A percentile compares a stretch with the other conserved stretches of the same genome.
These are phyloP conservation scores for Samia ricini DNA, from an alignment of 1,140 invertebrate genomes.

Conservation along the genomic window DNA sequence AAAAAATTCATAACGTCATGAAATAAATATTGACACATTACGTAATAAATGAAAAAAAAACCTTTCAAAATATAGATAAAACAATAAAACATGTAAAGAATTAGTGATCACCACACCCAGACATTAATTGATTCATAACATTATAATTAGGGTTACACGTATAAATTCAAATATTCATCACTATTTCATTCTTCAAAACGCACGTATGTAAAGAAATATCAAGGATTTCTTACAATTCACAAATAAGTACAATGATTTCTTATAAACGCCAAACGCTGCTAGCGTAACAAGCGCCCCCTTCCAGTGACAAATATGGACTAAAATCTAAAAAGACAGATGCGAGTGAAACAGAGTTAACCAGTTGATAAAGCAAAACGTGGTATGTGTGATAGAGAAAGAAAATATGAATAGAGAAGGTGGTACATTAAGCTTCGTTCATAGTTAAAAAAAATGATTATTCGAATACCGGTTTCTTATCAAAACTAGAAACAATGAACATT, in stretches of 20 bases:
- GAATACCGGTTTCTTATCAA: conserved; percentile 61
- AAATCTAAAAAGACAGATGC: conserved; percentile 38
- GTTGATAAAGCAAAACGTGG: conserved; percentile 7
- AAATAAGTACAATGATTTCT: conserved; percentile 22
- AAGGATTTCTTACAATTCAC: conserved; percentile 28
- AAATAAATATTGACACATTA: conserved; percentile 19
- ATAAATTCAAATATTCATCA: not conserved
- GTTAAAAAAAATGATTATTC: conserved; percentile 16
- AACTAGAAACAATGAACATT: conserved; percentile 9
- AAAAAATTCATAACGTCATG: not conserved
- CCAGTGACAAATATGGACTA: conserved; percentile 56
- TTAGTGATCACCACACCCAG: conserved; percentile 58
- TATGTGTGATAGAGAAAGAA: conserved; percentile 34
- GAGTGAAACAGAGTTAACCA: conserved; percentile 17
- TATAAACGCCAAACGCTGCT: conserved; percentile 20
- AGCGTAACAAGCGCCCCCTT: conserved; percentile 38
- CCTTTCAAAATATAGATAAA: conserved; percentile 30
- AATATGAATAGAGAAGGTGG: conserved; percentile 35
- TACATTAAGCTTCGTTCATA: not conserved
- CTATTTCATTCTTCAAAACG: not conserved
- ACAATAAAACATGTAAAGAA: conserved; percentile 28
- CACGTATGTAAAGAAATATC: not conserved
- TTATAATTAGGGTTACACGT: not conserved
- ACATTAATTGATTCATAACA: conserved; percentile 44
- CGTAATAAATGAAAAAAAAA: conserved; percentile 25